Evolutionary conservation across 2,888 invertebrate species (phyloP).

Genomic region (Diarsia brunnea): DNA sequence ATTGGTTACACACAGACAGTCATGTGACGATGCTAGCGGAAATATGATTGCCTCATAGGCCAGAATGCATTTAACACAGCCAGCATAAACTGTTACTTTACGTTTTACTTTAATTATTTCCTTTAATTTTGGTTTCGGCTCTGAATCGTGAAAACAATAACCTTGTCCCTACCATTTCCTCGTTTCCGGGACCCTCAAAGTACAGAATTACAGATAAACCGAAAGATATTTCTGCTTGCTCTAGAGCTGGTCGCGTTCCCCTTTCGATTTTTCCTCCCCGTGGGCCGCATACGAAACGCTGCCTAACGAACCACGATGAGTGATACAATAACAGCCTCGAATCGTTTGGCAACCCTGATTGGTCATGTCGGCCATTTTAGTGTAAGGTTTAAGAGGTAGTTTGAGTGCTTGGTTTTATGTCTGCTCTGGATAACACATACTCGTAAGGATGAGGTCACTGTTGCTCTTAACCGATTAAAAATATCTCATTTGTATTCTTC

Average conservation of each 20-base stretch:
- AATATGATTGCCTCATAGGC: constrained; percentile 4
- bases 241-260: constrained; percentile 32
- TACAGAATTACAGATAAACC: not conserved
- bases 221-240: constrained; percentile 17
- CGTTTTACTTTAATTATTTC: not conserved
- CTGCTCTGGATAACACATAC: constrained; percentile 1
- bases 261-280: constrained; percentile 17
- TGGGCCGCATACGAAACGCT: constrained; percentile 41
- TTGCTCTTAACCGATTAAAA: not conserved
- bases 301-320: constrained; percentile 15
- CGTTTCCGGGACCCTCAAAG: not conserved
- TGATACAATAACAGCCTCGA: constrained; percentile 19
- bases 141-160: not conserved
- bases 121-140: constrained; percentile 13
- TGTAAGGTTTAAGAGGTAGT: constrained; percentile 11
- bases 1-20: constrained; percentile 20
- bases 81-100: not conserved
- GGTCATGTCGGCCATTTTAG: constrained; percentile 17
- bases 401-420: constrained; percentile 25
- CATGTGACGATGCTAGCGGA: constrained; percentile 23
- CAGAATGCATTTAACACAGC: constrained; percentile 4
- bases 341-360: constrained; percentile 36
- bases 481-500: not conserved
- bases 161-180: not conserved
- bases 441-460: constrained; percentile 5